phyloP scores from a whole-genome alignment of 2,888 invertebrate genomes.

The Lasius fuliginosus region DNA sequence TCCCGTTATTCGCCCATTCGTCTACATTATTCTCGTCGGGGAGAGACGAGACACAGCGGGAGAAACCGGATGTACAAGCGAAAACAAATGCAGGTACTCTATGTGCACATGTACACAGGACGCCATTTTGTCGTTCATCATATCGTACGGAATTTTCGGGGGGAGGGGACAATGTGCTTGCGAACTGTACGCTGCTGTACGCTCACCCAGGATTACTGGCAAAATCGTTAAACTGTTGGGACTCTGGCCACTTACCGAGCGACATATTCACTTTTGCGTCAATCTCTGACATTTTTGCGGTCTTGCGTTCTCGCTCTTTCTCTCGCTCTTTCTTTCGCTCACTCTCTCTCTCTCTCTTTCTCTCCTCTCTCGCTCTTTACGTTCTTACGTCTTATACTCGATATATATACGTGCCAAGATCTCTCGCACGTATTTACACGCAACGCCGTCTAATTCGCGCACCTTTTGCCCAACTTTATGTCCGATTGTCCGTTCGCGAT shows the following conservation, averaged over 20 bases:
- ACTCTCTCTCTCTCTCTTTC: slow-evolving; percentile 8
- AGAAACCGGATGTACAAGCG: not conserved
- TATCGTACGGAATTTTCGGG: slow-evolving; percentile 16
- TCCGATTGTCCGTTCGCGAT: not conserved
- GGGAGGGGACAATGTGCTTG: slow-evolving; percentile 67
- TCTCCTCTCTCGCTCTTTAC: slow-evolving; percentile 20
- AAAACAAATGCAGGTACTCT: slow-evolving; percentile 40
- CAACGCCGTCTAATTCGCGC: slow-evolving; percentile 27
- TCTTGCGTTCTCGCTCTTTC: slow-evolving; percentile 17
- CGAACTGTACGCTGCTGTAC: slow-evolving; percentile 75
- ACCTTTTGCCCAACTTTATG: not conserved
- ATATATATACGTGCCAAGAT: slow-evolving; percentile 1
- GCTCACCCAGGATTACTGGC: slow-evolving; percentile 80
- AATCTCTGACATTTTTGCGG: slow-evolving; percentile 83
- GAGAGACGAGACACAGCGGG: not conserved
- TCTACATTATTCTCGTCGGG: not conserved
- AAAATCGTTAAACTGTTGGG: slow-evolving; percentile 75
- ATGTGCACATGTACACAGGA: slow-evolving; percentile 44
- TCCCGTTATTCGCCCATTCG: not conserved
- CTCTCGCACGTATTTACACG: slow-evolving; percentile 28
- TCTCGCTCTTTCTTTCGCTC: not conserved
- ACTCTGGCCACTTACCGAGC: slow-evolving; percentile 85
- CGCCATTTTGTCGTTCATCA: slow-evolving; percentile 79
- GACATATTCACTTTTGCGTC: slow-evolving; percentile 86
- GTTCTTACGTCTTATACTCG: not conserved